Percentiles rank a stretch among this genome's conserved stretches.
Conservation (phyloP, 2,113 vertebrate species). For the Ceyx melanurus region DNA sequence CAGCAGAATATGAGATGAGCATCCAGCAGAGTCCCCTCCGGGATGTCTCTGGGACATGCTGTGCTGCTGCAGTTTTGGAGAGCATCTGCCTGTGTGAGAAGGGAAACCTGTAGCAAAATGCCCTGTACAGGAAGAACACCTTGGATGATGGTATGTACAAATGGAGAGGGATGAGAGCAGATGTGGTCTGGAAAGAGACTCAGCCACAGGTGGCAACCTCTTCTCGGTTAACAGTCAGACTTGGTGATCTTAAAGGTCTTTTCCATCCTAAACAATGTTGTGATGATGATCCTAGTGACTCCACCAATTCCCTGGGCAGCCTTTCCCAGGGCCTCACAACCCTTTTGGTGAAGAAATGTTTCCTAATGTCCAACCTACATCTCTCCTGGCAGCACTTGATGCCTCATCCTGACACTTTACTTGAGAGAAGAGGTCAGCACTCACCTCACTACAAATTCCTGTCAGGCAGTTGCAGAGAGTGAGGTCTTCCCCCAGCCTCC, state of each 20-base stretch:
- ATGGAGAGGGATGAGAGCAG: fast-evolving
- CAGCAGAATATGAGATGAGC: background rate
- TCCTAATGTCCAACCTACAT: too few relatives aligned
- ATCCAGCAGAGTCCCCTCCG: background rate
- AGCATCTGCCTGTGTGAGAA: background rate
- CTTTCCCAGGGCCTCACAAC: too few relatives aligned
- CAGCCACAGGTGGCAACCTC: background rate
- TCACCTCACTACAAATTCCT: too few relatives aligned
- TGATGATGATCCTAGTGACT: background rate
- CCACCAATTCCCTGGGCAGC: too few relatives aligned
- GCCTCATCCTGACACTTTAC: too few relatives aligned
- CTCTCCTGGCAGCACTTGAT: too few relatives aligned
- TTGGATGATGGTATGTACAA: fast-evolving
- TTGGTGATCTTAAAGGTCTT: background rate
- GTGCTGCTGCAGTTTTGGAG: background rate
- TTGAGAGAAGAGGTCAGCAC: too few relatives aligned
- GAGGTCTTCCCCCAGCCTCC: too few relatives aligned
- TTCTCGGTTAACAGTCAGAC: background rate
- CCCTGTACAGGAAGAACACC: background rate
- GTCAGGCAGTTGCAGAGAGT: too few relatives aligned
- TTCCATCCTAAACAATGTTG: background rate
- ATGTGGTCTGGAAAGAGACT: background rate
- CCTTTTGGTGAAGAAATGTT: too few relatives aligned
- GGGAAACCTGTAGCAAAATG: background rate
- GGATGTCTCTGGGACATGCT: background rate